A percentile compares a stretch with the other conserved stretches of the same genome.
Evolutionary conservation across 2,113 vertebrate genomes (phyloP).

Genomic region (Forbesichthys agassizii): DNA sequence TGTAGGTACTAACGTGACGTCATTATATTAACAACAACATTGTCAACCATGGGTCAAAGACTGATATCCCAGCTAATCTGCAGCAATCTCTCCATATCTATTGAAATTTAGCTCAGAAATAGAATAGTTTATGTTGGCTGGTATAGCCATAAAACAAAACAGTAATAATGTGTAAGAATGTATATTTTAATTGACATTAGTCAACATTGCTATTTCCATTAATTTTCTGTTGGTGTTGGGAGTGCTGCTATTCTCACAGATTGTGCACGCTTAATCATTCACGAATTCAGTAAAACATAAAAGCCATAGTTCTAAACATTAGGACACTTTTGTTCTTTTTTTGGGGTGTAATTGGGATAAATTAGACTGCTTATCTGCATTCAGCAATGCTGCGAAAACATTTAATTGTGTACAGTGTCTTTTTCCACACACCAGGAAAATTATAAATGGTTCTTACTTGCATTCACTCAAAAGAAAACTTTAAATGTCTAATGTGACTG

Average conservation of each 20-base stretch:
- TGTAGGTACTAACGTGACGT: too few species aligned
- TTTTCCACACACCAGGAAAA: neutral
- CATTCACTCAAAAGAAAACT: too few species aligned
- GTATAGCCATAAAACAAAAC: conserved; percentile 9
- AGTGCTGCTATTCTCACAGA: neutral
- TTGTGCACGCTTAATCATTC: neutral
- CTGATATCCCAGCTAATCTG: neutral
- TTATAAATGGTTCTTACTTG: too few species aligned
- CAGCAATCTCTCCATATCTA: neutral
- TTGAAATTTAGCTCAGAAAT: neutral
- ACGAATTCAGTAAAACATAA: neutral
- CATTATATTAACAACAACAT: too few species aligned
- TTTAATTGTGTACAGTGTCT: neutral
- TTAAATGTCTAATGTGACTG: too few species aligned
- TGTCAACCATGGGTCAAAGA: too few species aligned
- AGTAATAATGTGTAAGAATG: neutral
- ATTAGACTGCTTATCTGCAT: neutral
- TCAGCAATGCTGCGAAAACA: neutral
- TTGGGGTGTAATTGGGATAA: neutral
- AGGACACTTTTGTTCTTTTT: neutral
- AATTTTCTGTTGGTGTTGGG: neutral
- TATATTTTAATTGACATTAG: neutral
- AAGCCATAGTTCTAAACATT: neutral
- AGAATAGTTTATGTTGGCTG: neutral
- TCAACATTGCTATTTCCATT: neutral